Evolutionary conservation across 2,888 invertebrate species (phyloP), one percentile per base, ranked within the genome.

Genomic region (Xylocampa areola): DNA sequence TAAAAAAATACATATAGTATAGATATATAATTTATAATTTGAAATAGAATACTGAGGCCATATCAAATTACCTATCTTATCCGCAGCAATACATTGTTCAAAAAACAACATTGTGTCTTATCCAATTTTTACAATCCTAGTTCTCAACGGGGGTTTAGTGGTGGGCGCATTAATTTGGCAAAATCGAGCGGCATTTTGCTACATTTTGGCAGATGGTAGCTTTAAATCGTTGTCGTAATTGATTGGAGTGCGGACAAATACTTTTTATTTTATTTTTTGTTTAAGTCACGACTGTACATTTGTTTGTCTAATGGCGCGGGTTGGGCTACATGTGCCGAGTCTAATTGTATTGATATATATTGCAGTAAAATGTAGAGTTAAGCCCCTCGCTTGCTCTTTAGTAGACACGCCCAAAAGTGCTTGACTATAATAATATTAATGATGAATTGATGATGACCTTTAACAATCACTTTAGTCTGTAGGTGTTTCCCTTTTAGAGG

Each of bases 201-300:
- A 72, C 68, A 60, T 78, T 81, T 75, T 71, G 66, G 73, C 76
- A 77, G 77, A 67, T 78, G 73, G 36, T 61, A 69, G 71, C 74
- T 64, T 72, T 68, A 74, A 79, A 77, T 79, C 67, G 66, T 60
- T 52, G 52, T 60, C 61, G 68, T 61, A 76, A 76, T 74, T 76
- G 77, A 79, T 79, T 69, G 75, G 73, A 73, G 50, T 59, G 59
- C 57, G 68, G 57, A 41, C 57, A 39, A 59, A 54, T 63, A 54
- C 53, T 57, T 64, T 68, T 68, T 66, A 50, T 39, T 53, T 62
- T 64, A 14, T 32, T 54, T 57, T 21, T 68, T 63, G 21, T 50
- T 40, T 23, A 43, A 39, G 30, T 53, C 53, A 53, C 39, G 25
- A 32, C 37, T 52, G 25, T 39, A 14, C 10, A 39, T 32, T 35